Conservation (phyloP, 2,797 vertebrate genomes). For the Macropodus opercularis region DNA sequence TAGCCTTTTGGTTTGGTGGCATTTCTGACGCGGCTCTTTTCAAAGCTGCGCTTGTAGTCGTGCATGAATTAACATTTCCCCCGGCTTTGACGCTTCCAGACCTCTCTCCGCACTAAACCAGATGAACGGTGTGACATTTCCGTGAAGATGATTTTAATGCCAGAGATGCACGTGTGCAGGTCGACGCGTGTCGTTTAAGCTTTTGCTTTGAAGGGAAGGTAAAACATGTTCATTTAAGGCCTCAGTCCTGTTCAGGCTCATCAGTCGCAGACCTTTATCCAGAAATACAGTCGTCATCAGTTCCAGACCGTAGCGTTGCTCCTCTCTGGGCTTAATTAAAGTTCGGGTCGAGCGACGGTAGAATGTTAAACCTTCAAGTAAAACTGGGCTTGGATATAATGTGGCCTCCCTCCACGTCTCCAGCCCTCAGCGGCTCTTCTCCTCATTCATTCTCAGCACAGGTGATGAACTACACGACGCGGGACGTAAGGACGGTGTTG, state of each 20-base stretch:
- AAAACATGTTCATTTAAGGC: not conserved
- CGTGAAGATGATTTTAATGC: constrained; percentile 20
- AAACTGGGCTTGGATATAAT: constrained; percentile 12
- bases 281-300: not conserved
- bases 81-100: constrained; percentile 1
- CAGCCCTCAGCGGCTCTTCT: constrained; percentile 10
- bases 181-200: not conserved
- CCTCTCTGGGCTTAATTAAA: constrained; percentile 31
- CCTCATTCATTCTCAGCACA: constrained; percentile 4
- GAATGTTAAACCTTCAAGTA: constrained; percentile 1
- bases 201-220: not conserved
- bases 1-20: constrained; percentile 7
- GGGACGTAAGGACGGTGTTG: constrained; percentile 29
- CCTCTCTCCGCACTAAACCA: constrained; percentile 3
- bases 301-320: not conserved
- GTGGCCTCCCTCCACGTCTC: not conserved
- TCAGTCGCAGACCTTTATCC: not conserved
- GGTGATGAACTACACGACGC: constrained; percentile 22
- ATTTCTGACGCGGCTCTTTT: not conserved
- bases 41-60: not conserved
- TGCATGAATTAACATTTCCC: constrained; percentile 21
- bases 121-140: constrained; percentile 29
- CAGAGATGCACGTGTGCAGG: not conserved
- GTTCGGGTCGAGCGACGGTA: not conserved
- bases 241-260: not conserved